Conservation (phyloP, 2,797 vertebrate genomes). For the Hoplostethus atlanticus region DNA sequence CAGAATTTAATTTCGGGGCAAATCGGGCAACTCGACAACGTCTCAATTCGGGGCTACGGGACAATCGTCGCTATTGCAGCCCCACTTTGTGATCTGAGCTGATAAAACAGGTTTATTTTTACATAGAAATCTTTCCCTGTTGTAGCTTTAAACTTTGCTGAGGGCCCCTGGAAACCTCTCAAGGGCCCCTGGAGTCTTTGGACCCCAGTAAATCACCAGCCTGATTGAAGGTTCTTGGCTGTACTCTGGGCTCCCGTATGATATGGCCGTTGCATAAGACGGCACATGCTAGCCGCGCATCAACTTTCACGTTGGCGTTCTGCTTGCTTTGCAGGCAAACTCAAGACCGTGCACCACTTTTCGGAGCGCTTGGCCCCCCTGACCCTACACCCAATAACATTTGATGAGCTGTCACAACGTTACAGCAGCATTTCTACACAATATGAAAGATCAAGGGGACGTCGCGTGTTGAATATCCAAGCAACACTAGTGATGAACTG, state of each 20-base stretch:
- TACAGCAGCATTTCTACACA: background rate
- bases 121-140: background rate
- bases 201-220: background rate
- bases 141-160: background rate
- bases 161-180: too few relatives aligned
- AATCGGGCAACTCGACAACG: background rate
- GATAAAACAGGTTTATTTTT: background rate
- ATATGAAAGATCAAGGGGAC: slow-evolving; percentile 7
- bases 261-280: slow-evolving; percentile 47
- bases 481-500: slow-evolving; percentile 26
- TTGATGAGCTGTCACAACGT: background rate
- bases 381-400: slow-evolving; percentile 19
- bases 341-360: slow-evolving; percentile 19
- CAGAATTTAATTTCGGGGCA: background rate
- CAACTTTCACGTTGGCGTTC: slow-evolving; percentile 35
- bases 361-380: slow-evolving; percentile 20
- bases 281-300: slow-evolving; percentile 9
- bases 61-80: background rate
- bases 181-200: too few relatives aligned
- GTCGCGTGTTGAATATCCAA: slow-evolving; percentile 15
- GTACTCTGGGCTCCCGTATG: slow-evolving; percentile 18
- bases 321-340: slow-evolving; percentile 37
- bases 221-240: background rate
- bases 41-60: background rate
- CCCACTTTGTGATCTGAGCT: background rate